Evolutionary conservation across 2,888 invertebrate species (phyloP), one percentile per base, ranked within the genome.

Genomic region (Eupithecia exiguata): DNA sequence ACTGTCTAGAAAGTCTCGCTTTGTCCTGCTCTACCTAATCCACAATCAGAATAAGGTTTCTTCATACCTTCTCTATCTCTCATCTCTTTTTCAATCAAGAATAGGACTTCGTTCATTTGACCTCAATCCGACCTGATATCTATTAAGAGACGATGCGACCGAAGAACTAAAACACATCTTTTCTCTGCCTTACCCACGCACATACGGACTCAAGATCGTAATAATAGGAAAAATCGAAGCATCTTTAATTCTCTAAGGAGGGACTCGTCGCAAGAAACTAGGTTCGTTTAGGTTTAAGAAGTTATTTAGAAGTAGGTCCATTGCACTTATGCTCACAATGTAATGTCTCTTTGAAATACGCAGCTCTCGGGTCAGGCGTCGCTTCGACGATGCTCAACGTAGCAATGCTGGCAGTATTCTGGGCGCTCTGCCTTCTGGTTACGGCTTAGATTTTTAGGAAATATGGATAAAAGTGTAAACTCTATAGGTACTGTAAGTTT

Each of bases 1-100:
- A 58, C 21, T 58, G 5, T 75, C 74, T 76, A 73, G 74, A 21
- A 53, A 68, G 67, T 61, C 61, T 68, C 62, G 67, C 12, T 58
- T 25, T 5, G n/a, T 53, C 25, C 25, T 25, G 58, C 25, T 58
- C 58, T 25, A 58, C 58, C 58, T 53, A 21, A 49, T 12, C 12
- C 21, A 58, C 9, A 21, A 25, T 58, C 25, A 14, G 5, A 46
- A 58, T 58, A 9, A 21, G 49, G 3, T n/a, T 46, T n/a, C 5
- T 43, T 4, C 4, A 18, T 49, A 21, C 18, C 1, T 53, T 21
- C 53, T 21, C 10, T 53, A 53, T 21, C 21, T 53, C 21, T 25
- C 21, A 58, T 58, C 3, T 25, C 7, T 25, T 25, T 14, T 21
- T 49, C 1, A n/a, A n/a, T 49, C 49, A n/a, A n/a, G 1, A 7